These are phyloP conservation scores for Sphaerophoria rueppellii DNA, from an alignment of 2,888 invertebrate genomes.

Conservation along the genomic window DNA sequence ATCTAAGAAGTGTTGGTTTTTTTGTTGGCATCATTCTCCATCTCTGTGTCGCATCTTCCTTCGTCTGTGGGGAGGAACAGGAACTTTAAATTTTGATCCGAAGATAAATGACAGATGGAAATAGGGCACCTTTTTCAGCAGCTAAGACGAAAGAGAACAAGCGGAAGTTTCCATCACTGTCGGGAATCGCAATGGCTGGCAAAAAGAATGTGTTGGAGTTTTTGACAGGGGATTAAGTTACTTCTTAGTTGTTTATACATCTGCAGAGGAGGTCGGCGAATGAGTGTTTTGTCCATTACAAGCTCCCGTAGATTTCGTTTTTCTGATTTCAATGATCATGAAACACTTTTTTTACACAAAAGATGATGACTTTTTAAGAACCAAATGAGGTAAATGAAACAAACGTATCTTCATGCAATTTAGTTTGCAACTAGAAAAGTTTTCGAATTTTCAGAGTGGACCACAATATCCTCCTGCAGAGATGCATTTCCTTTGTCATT, in stretches of 20 bases:
- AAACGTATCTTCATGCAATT: no score
- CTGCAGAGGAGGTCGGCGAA: no score
- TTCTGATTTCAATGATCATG: no score
- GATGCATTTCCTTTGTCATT: conserved; percentile 37
- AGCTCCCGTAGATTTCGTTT: no score
- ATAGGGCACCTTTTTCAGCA: conserved; percentile 20
- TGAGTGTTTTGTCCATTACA: no score
- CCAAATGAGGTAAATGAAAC: no score
- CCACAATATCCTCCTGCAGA: conserved; percentile 18
- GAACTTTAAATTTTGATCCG: conserved; percentile 44
- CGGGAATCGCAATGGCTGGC: not conserved
- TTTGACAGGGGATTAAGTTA: not conserved
- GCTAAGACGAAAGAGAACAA: not conserved
- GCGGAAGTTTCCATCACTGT: not conserved
- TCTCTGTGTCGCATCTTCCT: not conserved
- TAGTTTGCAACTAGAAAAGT: no score
- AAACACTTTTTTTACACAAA: no score
- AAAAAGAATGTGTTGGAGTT: not conserved
- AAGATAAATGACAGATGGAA: conserved; percentile 47
- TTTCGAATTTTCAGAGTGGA: not conserved
- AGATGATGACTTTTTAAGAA: no score
- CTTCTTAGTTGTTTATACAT: no score
- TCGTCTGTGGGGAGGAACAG: no score
- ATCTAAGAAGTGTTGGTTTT: conserved; percentile 14
- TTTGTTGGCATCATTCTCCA: conserved; percentile 6